Evolutionary conservation across 2,888 invertebrate species (phyloP).

Genomic region (Thymelicus lineola): DNA sequence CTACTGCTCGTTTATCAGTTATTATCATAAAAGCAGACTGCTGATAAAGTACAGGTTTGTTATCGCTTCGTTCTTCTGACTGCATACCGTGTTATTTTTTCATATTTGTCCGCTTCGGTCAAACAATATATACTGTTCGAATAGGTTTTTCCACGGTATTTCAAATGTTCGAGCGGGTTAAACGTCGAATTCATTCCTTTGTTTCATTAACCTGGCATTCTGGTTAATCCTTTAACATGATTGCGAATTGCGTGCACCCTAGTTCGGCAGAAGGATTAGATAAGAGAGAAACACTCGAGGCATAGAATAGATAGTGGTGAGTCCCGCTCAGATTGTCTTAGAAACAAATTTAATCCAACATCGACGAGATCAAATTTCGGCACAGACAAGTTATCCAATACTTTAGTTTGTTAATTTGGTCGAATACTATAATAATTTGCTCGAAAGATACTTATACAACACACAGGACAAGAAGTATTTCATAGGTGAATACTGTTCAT

Average conservation of each 20-base stretch:
- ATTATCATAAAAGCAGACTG: too few relatives aligned
- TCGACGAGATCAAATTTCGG: background rate
- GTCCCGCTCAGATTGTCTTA: background rate
- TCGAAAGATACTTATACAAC: background rate
- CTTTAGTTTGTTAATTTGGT: background rate
- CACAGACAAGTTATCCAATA: background rate
- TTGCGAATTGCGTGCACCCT: background rate
- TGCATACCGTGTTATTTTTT: too few relatives aligned
- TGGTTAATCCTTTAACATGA: background rate
- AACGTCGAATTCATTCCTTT: background rate
- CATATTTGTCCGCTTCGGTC: too few relatives aligned
- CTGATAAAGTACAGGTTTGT: too few relatives aligned
- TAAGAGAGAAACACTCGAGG: constrained; percentile 1
- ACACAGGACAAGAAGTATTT: too few relatives aligned
- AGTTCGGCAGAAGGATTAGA: background rate
- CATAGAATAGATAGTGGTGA: background rate
- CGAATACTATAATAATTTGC: background rate
- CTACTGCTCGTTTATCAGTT: too few relatives aligned
- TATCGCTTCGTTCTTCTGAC: too few relatives aligned
- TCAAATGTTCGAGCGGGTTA: background rate
- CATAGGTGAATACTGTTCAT: too few relatives aligned
- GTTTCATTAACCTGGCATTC: constrained; percentile 5
- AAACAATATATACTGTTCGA: background rate
- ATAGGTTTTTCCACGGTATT: too few relatives aligned
- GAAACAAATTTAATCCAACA: background rate